Percentiles rank a stretch among this genome's conserved stretches.
Conservation (phyloP, 1,140 invertebrate species). For the Bombus confusus region DNA sequence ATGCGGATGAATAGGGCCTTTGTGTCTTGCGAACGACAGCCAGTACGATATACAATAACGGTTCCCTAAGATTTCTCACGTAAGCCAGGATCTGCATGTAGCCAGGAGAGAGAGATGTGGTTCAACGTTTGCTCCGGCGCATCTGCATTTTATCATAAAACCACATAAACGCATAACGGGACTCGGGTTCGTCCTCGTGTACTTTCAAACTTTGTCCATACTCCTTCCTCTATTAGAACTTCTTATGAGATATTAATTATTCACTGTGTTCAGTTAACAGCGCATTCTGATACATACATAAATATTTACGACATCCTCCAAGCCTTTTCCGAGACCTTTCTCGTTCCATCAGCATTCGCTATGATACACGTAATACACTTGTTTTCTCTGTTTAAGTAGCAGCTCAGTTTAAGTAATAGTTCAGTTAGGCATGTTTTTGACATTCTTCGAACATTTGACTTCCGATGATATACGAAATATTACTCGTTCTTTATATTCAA, state of each 20-base stretch:
- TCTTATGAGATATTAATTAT: background rate
- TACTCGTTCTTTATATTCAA: no score
- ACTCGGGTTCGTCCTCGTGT: background rate
- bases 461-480: no score
- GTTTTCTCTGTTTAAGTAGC: no score
- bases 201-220: background rate
- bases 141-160: constrained; percentile 51
- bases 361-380: no score
- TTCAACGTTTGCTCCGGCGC: constrained; percentile 48
- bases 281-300: no score
- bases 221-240: background rate
- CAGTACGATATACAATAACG: constrained; percentile 70
- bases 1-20: constrained; percentile 69
- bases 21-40: constrained; percentile 69
- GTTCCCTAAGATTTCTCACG: constrained; percentile 67
- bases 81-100: constrained; percentile 61
- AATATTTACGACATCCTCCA: no score
- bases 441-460: no score
- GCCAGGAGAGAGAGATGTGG: constrained; percentile 21
- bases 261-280: no score
- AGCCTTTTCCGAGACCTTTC: no score
- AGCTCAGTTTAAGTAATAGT: no score
- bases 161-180: constrained; percentile 56
- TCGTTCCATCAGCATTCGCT: no score
- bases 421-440: no score